Evolutionary conservation across 2,888 invertebrate species (phyloP), one percentile per base, ranked within the genome.

Genomic region (Artemia sinica): DNA sequence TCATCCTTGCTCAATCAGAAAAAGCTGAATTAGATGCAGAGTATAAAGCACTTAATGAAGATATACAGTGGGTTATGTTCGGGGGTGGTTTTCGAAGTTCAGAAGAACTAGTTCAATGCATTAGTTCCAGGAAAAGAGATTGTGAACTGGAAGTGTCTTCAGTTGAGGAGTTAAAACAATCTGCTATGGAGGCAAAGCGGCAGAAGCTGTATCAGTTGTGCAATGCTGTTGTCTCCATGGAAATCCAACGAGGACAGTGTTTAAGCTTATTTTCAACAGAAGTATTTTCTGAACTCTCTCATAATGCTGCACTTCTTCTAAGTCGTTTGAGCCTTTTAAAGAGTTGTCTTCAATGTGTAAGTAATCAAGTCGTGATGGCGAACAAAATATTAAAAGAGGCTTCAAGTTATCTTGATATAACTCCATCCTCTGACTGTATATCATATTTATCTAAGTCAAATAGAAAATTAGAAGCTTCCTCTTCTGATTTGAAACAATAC

Each of bases 291-390:
- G 63, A 58, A 18, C 28, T 58, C 1, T 58, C 63, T 58, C n/a
- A 28, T 58, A 10, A 58, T 18, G n/a, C 63, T 18, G 1, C n/a
- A 58, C n/a, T 10, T n/a, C 63, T 18, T n/a, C 28, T 2, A n/a
- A 18, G 63, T 58, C 63, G 63, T 58, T 58, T 58, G 63, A n/a
- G 28, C n/a, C 63, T 58, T 58, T 8, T 58, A 58, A 58, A n/a
- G 8, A 10, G 28, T 11, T 28, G n/a, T 58, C 14, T 58, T n/a
- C 8, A 58, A 2, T 28, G 28, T 58, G 63, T 18, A 58, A 58
- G 28, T 9, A 9, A n/a, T 28, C 63, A 58, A 10, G n/a, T 58
- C n/a, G 28, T 18, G 28, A 28, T 28, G 9, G 14, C 28, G 8
- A 58, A 58, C 14, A 28, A 18, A n/a, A 9, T 58, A 28, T 10